Percentiles rank a stretch among this genome's conserved stretches.
These are phyloP conservation scores for Drosophila ficusphila DNA, from an alignment of 1,140 invertebrate species.

Conservation along the genomic window DNA sequence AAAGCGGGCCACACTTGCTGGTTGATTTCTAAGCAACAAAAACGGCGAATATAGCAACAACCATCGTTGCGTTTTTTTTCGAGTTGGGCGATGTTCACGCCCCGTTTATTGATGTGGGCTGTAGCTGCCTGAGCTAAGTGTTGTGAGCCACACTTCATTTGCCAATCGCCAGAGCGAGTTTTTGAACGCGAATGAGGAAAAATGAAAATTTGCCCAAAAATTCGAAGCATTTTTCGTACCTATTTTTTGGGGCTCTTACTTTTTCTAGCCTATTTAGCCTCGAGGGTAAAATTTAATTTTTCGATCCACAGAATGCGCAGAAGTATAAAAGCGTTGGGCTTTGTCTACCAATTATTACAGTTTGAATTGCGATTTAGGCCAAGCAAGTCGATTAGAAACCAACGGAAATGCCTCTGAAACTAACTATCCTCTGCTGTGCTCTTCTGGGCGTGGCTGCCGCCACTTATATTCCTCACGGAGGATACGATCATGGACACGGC, in stretches of 20 bases:
- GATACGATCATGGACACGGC: constrained; percentile 37
- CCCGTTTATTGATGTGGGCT: constrained; percentile 44
- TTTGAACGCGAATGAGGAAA: constrained; percentile 60
- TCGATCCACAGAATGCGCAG: constrained; percentile 50
- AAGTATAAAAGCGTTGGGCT: constrained; percentile 54
- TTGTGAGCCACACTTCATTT: constrained; percentile 57
- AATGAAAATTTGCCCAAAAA: constrained; percentile 72
- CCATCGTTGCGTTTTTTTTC: constrained; percentile 47
- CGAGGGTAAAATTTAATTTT: constrained; percentile 56
- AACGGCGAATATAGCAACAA: constrained; percentile 23
- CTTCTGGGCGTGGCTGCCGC: constrained; percentile 41
- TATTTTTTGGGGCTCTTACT: constrained; percentile 37
- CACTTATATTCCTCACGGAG: constrained; percentile 27
- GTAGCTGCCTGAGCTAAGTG: constrained; percentile 11
- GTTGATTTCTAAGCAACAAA: constrained; percentile 60
- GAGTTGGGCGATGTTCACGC: constrained; percentile 48
- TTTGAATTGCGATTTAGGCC: constrained; percentile 46
- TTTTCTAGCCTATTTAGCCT: constrained; percentile 75
- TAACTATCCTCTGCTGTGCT: constrained; percentile 46
- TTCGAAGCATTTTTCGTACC: constrained; percentile 52
- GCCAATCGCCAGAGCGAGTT: constrained; percentile 40
- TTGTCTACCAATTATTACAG: constrained; percentile 43
- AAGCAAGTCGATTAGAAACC: constrained; percentile 41
- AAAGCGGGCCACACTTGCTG: constrained; percentile 74
- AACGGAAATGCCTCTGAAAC: constrained; percentile 43